Conservation (phyloP, 92 coral and sea anemone species). For the Bergia sp. region DNA sequence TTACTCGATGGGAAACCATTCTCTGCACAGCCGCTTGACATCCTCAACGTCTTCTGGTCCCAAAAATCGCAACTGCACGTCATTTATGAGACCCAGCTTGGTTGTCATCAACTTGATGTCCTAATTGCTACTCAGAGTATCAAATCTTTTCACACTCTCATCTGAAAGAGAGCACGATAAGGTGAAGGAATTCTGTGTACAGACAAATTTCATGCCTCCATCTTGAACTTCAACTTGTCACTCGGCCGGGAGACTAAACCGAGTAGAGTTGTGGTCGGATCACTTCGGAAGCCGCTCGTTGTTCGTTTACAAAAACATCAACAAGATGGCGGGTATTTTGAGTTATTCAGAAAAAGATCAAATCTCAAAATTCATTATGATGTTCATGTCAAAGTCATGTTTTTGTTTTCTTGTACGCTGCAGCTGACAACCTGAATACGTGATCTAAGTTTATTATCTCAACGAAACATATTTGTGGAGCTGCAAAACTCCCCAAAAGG, state of each 20-base stretch:
- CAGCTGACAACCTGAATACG: background rate
- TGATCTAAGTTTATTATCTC: no score
- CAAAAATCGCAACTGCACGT: conserved; percentile 93
- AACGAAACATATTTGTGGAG: background rate
- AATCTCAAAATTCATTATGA: background rate
- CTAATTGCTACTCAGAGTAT: conserved; percentile 19
- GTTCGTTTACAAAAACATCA: no score
- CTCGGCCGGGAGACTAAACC: conserved; percentile 32
- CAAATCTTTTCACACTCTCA: conserved; percentile 39
- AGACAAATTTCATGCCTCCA: background rate
- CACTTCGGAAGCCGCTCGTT: conserved; percentile 8
- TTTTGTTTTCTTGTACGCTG: background rate
- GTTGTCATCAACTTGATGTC: conserved; percentile 78
- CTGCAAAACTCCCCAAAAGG: background rate
- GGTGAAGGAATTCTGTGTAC: conserved; percentile 25
- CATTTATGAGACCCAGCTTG: conserved; percentile 92
- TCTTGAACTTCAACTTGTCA: background rate
- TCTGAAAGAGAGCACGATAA: conserved; percentile 31
- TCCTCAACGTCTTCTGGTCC: conserved; percentile 92
- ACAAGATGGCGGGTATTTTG: conserved; percentile 47
- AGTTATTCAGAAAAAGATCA: background rate
- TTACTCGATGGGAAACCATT: conserved; percentile 99
- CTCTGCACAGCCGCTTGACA: conserved; percentile 92
- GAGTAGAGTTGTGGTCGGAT: background rate
- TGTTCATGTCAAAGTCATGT: background rate